phyloP scores from a whole-genome alignment of 2,797 vertebrate species.

The Siniperca obscura region DNA sequence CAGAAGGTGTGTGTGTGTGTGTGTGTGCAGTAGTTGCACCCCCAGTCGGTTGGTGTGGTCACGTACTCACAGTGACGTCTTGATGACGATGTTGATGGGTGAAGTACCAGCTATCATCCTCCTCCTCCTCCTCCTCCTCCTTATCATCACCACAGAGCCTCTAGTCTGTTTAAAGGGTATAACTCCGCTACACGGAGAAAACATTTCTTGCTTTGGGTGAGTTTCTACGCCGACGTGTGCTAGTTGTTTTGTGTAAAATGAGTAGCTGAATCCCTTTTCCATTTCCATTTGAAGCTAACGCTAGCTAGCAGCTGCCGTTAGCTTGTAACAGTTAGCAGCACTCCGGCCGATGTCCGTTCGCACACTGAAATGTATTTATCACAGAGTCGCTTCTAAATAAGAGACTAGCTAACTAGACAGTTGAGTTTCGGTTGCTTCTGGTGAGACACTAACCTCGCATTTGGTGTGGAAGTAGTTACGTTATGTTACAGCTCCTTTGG shows the following conservation, averaged over 20 bases:
- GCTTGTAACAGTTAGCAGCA: constrained; percentile 16
- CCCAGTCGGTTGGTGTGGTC: constrained; percentile 45
- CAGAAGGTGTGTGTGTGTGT: neutral
- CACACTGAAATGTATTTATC: neutral
- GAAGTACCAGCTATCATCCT: constrained; percentile 13
- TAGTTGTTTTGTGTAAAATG: accelerated
- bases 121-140: constrained; percentile 7
- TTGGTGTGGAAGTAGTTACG: neutral
- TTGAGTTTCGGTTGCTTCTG: neutral
- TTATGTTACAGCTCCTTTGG: neutral
- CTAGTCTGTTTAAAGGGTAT: constrained; percentile 20
- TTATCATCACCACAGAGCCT: constrained; percentile 20
- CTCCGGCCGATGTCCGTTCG: neutral
- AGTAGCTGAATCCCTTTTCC: accelerated
- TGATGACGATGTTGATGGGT: constrained; percentile 39
- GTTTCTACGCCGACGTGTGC: neutral
- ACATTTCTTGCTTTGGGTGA: constrained; percentile 58
- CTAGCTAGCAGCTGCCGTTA: constrained; percentile 34
- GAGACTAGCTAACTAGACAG: accelerated
- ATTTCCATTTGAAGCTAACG: neutral
- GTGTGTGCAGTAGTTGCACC: constrained; percentile 14
- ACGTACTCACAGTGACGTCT: constrained; percentile 28
- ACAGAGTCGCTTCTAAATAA: accelerated
- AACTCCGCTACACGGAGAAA: constrained; percentile 33
- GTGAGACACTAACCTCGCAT: too few relatives aligned